Conservation (phyloP, 2,888 invertebrate species). For the Thera britannica region DNA sequence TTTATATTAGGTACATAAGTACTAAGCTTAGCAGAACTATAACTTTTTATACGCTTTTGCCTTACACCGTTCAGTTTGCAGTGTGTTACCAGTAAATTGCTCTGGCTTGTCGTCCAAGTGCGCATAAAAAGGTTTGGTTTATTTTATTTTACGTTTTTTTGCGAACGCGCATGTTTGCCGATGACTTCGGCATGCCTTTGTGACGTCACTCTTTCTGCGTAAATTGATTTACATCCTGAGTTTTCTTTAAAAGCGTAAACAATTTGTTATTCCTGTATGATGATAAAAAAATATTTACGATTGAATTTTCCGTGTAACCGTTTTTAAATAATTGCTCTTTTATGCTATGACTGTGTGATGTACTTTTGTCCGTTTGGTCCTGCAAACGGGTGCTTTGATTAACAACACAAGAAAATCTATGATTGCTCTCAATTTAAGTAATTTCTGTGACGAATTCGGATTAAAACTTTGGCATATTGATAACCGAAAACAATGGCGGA, state of each 20-base stretch:
- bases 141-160: slow-evolving; percentile 48
- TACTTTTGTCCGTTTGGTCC: too few species aligned
- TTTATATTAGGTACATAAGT: too few species aligned
- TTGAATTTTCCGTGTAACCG: background rate
- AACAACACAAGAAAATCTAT: background rate
- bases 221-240: slow-evolving; percentile 44
- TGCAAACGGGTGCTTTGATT: too few species aligned
- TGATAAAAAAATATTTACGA: slow-evolving; percentile 3
- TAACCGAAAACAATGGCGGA: too few species aligned
- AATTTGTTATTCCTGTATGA: slow-evolving; percentile 27
- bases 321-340: too few species aligned
- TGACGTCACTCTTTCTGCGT: slow-evolving; percentile 48
- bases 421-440: slow-evolving; percentile 3
- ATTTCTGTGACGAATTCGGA: slow-evolving; percentile 29
- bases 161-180: slow-evolving; percentile 48
- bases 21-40: background rate
- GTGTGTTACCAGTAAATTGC: slow-evolving; percentile 61
- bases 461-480: background rate
- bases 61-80: slow-evolving; percentile 39
- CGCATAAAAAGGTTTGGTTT: slow-evolving; percentile 59
- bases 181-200: slow-evolving; percentile 53
- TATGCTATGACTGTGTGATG: too few species aligned
- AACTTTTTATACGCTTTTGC: background rate
- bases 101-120: slow-evolving; percentile 65
- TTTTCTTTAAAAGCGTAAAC: slow-evolving; percentile 30